These are phyloP conservation scores for Anthrax anthrax DNA, from an alignment of 2,888 invertebrate species.

Conservation along the genomic window DNA sequence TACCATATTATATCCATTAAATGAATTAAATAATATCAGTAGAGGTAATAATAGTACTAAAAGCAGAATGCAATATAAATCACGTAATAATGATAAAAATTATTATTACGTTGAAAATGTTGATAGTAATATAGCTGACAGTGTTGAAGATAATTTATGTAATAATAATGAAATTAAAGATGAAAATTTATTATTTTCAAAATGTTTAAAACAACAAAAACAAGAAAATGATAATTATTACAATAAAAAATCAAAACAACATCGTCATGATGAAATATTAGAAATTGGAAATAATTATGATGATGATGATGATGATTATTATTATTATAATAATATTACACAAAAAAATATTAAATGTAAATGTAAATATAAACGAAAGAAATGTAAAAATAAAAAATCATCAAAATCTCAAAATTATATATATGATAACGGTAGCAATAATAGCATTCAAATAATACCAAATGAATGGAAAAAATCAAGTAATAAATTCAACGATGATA, in stretches of 20 bases:
- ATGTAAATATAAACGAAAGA: background rate
- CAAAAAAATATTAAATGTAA: background rate
- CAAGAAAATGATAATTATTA: background rate
- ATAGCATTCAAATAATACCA: background rate
- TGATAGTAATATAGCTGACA: background rate
- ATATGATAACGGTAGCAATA: background rate
- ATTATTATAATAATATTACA: background rate
- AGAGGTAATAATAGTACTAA: too few relatives aligned
- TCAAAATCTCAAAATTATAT: background rate
- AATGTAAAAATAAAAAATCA: background rate
- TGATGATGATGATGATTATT: background rate
- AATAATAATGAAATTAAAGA: background rate
- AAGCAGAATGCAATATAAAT: background rate
- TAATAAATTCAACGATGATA: too few relatives aligned
- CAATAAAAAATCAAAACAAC: background rate
- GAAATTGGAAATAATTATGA: background rate
- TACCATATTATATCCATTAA: background rate
- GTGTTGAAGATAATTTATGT: background rate
- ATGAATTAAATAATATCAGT: background rate
- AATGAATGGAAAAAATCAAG: background rate
- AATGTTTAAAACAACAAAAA: background rate
- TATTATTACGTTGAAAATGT: background rate
- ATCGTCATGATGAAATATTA: background rate
- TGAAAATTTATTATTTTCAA: background rate
- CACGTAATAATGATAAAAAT: background rate